Percentiles rank a stretch among this genome's conserved stretches.
Evolutionary conservation across 2,113 vertebrate genomes (phyloP).

Genomic region (Elephantulus edwardii): DNA sequence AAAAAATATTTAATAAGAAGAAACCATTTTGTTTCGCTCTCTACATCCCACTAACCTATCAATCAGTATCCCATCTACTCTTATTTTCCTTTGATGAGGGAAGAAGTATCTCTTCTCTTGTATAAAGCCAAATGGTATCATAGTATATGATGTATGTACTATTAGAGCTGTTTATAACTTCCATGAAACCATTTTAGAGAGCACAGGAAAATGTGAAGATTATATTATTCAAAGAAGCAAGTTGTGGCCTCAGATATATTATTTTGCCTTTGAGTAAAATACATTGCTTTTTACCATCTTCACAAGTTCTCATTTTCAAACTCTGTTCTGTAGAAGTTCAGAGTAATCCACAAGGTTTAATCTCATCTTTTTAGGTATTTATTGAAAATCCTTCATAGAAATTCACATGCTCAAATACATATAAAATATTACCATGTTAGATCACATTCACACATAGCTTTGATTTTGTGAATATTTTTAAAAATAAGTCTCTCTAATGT

Average conservation of each 20-base stretch:
- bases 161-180: not conserved
- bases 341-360: not conserved
- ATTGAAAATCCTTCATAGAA: conserved; percentile 4
- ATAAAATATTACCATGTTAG: not conserved
- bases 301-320: not conserved
- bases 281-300: not conserved
- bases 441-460: not conserved
- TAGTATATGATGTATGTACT: not conserved
- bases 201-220: not conserved
- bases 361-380: not conserved
- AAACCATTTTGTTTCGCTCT: not conserved
- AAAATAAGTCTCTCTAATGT: not conserved
- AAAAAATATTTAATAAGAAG: not conserved
- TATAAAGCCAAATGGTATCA: not conserved
- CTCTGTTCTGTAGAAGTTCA: not conserved
- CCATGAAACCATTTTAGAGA: not conserved
- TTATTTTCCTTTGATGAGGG: not conserved
- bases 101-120: not conserved
- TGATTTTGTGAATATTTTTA: not conserved
- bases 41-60: not conserved
- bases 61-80: not conserved
- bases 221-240: not conserved
- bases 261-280: not conserved
- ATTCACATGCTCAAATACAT: not conserved
- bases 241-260: not conserved